phyloP scores from a whole-genome alignment of 2,113 vertebrate genomes.

The Protobothrops flavoviridis region DNA sequence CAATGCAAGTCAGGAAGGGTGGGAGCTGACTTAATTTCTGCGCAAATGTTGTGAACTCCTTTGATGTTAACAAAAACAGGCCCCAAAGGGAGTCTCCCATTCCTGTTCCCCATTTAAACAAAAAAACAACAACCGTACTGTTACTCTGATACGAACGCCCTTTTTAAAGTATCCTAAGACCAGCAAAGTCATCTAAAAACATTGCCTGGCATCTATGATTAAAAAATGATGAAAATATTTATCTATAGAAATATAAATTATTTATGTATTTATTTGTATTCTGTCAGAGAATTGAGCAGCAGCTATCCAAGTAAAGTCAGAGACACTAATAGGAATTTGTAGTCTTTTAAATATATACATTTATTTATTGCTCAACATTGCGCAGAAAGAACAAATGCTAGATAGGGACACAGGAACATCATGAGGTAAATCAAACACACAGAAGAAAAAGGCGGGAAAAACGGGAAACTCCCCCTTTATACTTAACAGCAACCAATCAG shows the following conservation, averaged over 20 bases:
- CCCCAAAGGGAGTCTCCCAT: neutral
- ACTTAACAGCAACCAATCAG: too few relatives aligned
- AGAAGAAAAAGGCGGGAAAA: too few relatives aligned
- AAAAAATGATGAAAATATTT: neutral
- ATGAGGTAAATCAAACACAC: too few relatives aligned
- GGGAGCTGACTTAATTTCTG: neutral
- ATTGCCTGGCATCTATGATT: neutral
- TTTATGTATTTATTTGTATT: too few relatives aligned
- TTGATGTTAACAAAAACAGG: neutral
- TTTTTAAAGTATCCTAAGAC: neutral
- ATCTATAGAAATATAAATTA: neutral
- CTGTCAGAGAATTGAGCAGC: too few relatives aligned
- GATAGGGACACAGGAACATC: too few relatives aligned
- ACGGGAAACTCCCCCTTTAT: too few relatives aligned
- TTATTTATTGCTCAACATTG: too few relatives aligned
- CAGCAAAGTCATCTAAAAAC: neutral
- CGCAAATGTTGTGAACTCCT: neutral
- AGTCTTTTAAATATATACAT: too few relatives aligned
- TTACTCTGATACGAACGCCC: neutral
- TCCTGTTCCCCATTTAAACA: neutral
- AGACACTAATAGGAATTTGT: too few relatives aligned
- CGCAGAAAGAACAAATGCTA: too few relatives aligned
- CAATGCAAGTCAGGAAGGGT: neutral
- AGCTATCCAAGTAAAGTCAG: too few relatives aligned
- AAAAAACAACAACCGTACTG: neutral